Evolutionary conservation across 2,888 invertebrate species (phyloP), one percentile per base, ranked within the genome.

Genomic region (Calameuta idolon): DNA sequence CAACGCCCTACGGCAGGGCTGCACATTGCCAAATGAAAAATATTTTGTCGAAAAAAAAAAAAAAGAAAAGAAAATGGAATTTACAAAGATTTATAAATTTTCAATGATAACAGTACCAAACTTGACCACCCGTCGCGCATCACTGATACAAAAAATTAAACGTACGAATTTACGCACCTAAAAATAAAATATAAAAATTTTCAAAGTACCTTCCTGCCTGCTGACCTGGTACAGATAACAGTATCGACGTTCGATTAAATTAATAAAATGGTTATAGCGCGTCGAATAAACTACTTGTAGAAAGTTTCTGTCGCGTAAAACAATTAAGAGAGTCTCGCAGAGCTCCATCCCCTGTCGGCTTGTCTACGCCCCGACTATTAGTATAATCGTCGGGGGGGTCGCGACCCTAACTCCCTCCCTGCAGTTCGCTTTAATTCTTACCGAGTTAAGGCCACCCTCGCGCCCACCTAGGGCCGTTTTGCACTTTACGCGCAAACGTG

Each of bases 341-440:
- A 83, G 76, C 85, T 81, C 81, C 82, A 80, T 76, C 81, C 84
- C 75, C 76, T 74, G 71, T 76, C 76, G 74, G 40, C 75, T 79
- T 74, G 79, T 75, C 89, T 88, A 89, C 90, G 88, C 89, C 89
- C 88, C 87, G 85, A 88, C 89, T 89, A 89, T 90, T 90, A 90
- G 89, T 88, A 89, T 89, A 88, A 90, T 90, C 90, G 88, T 84
- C 83, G 83, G 85, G 87, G 87, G 90, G 55, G 87, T 84, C 85
- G 83, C 87, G 85, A 86, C 88, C 85, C 86, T 83, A 84, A 81
- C 87, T 83, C 85, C 84, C 86, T 83, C 85, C 85, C 84, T 80
- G 82, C 83, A 81, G 84, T 86, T 86, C 87, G 84, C 87, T 89
- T 89, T 89, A 89, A 89, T 89, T 89, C 88, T 89, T 88, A 87